These are phyloP conservation scores for Dolichomitus sp. DNA, from an alignment of 2,888 invertebrate species.

Conservation along the genomic window DNA sequence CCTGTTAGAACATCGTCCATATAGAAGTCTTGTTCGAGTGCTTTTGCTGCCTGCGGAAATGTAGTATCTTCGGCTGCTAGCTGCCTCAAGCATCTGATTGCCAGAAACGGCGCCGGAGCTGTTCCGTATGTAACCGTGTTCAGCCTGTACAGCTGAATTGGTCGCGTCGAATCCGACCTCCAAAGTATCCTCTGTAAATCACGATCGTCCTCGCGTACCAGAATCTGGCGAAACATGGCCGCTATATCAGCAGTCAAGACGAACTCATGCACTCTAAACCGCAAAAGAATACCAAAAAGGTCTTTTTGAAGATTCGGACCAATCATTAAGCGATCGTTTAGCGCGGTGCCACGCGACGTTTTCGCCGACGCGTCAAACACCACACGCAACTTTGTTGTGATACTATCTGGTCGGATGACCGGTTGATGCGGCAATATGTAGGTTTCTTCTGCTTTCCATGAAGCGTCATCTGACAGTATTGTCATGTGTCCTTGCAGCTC, in stretches of 20 bases:
- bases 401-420: slow-evolving; percentile 44
- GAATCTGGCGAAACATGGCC: slow-evolving; percentile 57
- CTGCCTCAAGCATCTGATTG: slow-evolving; percentile 60
- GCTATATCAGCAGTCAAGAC: slow-evolving; percentile 59
- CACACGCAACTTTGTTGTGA: slow-evolving; percentile 40
- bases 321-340: slow-evolving; percentile 38
- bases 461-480: background rate
- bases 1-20: slow-evolving; percentile 61
- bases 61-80: slow-evolving; percentile 47
- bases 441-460: background rate
- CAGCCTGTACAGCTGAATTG: slow-evolving; percentile 32
- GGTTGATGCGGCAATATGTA: slow-evolving; percentile 56
- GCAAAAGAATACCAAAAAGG: slow-evolving; percentile 35
- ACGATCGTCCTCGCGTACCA: slow-evolving; percentile 36
- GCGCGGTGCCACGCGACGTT: slow-evolving; percentile 42
- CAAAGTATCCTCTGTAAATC: slow-evolving; percentile 50
- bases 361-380: slow-evolving; percentile 59
- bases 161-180: slow-evolving; percentile 29
- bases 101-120: slow-evolving; percentile 48
- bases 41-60: slow-evolving; percentile 45
- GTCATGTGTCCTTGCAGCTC: slow-evolving; percentile 68
- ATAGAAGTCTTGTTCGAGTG: slow-evolving; percentile 46
- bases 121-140: slow-evolving; percentile 57
- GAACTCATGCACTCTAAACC: slow-evolving; percentile 54
- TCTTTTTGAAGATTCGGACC: slow-evolving; percentile 58